Percentiles rank a stretch among this genome's conserved stretches.
Conservation (phyloP, 1,140 invertebrate genomes). For the Eubasilissa regina region DNA sequence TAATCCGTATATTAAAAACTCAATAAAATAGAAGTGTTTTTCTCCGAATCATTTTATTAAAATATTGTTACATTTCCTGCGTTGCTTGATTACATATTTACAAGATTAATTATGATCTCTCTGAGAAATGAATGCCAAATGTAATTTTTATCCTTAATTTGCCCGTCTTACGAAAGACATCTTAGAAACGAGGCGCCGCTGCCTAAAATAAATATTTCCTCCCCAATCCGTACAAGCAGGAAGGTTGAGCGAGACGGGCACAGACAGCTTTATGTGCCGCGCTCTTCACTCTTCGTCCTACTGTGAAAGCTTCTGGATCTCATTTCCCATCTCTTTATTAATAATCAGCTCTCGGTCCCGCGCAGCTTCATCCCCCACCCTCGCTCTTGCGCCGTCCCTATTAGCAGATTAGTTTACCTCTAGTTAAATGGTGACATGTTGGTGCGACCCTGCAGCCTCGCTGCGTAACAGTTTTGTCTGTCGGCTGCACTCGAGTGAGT, state of each 20-base stretch:
- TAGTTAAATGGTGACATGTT: background rate
- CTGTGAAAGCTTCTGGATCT: background rate
- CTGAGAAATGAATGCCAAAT: background rate
- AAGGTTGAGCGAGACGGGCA: background rate
- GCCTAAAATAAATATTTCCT: slow-evolving; percentile 3
- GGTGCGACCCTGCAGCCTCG: background rate
- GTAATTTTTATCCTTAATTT: slow-evolving; percentile 7
- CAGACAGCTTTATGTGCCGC: background rate
- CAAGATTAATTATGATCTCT: background rate
- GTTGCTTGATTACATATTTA: too few species aligned
- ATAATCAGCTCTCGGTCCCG: slow-evolving; percentile 4
- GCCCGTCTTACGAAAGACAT: background rate
- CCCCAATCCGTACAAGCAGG: background rate
- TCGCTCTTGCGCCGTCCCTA: background rate
- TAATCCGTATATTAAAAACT: too few species aligned
- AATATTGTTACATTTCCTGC: too few species aligned
- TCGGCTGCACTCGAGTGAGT: too few species aligned
- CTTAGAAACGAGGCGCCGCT: background rate
- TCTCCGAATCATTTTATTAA: too few species aligned
- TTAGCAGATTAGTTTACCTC: background rate
- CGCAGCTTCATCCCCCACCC: background rate
- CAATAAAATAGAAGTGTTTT: too few species aligned
- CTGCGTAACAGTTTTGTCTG: too few species aligned
- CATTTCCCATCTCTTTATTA: slow-evolving; percentile 32
- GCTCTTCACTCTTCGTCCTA: background rate